Conservation (phyloP, 2,888 invertebrate species). For the Xestobium rufovillosum region DNA sequence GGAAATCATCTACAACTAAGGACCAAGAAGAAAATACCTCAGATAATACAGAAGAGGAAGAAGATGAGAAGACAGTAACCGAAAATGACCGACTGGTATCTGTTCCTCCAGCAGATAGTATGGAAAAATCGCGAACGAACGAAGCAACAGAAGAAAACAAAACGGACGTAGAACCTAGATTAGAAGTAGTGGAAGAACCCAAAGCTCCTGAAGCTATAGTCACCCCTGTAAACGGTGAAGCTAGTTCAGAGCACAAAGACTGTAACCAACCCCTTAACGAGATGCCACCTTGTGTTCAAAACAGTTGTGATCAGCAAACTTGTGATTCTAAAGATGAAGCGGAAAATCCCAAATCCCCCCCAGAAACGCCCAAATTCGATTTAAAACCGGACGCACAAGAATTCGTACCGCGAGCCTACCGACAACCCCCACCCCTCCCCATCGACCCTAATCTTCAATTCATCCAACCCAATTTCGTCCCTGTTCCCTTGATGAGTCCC, state of each 20-base stretch:
- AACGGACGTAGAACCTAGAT: background rate
- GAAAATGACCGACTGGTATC: no score
- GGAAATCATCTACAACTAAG: conserved; percentile 28
- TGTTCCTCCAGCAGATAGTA: background rate
- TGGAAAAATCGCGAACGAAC: background rate
- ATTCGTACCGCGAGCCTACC: conserved; percentile 40
- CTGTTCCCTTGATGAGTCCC: conserved; percentile 33
- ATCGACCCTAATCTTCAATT: conserved; percentile 29
- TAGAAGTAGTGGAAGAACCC: background rate
- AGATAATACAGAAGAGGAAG: conserved; percentile 28
- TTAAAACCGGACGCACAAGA: conserved; percentile 43
- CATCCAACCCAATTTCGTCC: conserved; percentile 36
- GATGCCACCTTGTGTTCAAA: background rate
- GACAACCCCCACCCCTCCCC: conserved; percentile 25
- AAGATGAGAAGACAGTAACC: background rate
- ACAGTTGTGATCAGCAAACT: no score
- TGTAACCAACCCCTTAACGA: no score
- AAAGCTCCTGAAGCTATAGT: background rate
- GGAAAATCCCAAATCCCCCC: background rate
- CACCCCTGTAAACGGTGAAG: background rate
- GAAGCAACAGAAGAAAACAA: conserved; percentile 8
- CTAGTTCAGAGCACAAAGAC: no score
- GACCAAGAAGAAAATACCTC: conserved; percentile 27
- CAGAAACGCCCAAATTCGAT: conserved; percentile 15
- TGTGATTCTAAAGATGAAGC: background rate